Evolutionary conservation across 2,113 vertebrate genomes (phyloP).

Genomic region (Cephalopterus ornatus): DNA sequence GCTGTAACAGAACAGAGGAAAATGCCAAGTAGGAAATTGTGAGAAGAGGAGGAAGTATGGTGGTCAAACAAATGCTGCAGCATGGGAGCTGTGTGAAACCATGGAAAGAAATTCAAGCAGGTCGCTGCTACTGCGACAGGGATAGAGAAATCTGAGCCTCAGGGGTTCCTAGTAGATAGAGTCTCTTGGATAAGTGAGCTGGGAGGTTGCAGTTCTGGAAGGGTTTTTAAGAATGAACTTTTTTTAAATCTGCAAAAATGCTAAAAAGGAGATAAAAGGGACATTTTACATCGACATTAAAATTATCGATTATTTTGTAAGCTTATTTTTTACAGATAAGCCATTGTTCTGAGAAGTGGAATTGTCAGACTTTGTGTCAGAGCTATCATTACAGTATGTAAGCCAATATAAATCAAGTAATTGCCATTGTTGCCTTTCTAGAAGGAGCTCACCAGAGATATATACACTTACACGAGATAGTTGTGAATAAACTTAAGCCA

Average conservation of each 20-base stretch:
- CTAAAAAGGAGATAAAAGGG: neutral
- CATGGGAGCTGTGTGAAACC: neutral
- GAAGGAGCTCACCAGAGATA: neutral
- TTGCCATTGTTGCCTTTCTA: neutral
- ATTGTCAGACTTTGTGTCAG: neutral
- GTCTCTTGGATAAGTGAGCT: neutral
- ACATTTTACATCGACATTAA: neutral
- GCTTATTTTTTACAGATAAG: neutral
- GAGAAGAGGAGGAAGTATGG: neutral
- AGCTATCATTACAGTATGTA: neutral
- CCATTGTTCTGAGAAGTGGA: neutral
- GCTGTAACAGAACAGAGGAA: neutral
- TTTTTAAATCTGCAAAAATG: neutral
- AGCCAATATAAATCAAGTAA: neutral
- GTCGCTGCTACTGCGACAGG: neutral
- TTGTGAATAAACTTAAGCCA: neutral
- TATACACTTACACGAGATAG: neutral
- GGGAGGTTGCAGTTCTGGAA: neutral
- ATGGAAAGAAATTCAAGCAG: neutral
- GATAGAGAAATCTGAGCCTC: neutral
- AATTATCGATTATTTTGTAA: neutral
- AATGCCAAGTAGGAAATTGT: neutral
- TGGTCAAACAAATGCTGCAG: neutral
- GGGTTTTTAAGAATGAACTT: neutral
- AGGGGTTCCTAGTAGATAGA: neutral